Conservation (phyloP, 2,888 invertebrate genomes). For the Melieria crassipennis region DNA sequence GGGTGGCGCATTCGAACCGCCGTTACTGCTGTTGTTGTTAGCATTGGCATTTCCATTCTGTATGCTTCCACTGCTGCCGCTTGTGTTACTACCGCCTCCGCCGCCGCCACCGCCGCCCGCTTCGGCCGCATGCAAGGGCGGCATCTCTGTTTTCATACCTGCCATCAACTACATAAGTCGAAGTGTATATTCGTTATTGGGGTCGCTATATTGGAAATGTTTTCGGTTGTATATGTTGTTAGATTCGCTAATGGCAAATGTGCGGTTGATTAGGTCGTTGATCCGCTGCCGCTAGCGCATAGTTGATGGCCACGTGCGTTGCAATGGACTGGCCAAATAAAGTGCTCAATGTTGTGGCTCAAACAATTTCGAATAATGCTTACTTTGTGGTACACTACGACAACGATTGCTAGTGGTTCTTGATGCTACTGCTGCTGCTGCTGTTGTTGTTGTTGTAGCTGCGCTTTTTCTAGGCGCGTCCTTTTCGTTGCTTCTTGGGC, state of each 20-base stretch:
- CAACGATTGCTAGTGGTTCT: not conserved
- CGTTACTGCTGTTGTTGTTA: conserved; percentile 17
- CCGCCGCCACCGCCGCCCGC: conserved; percentile 40
- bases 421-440: not conserved
- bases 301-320: too few relatives aligned
- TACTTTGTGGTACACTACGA: too few relatives aligned
- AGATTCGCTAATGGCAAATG: too few relatives aligned
- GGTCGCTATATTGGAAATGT: too few relatives aligned
- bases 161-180: conserved; percentile 57
- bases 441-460: not conserved
- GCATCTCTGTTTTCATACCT: conserved; percentile 60
- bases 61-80: conserved; percentile 23
- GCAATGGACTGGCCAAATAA: too few relatives aligned
- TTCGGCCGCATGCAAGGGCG: conserved; percentile 62
- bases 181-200: conserved; percentile 22
- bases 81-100: conserved; percentile 29
- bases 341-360: too few relatives aligned
- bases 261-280: too few relatives aligned
- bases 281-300: too few relatives aligned
- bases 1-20: conserved; percentile 41
- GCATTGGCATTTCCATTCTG: conserved; percentile 10
- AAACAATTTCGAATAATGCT: too few relatives aligned
- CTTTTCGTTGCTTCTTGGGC: too few relatives aligned
- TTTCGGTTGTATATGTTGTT: too few relatives aligned
- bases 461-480: too few relatives aligned